Conservation (phyloP, 2,888 invertebrate species). For the Deilephila porcellus region DNA sequence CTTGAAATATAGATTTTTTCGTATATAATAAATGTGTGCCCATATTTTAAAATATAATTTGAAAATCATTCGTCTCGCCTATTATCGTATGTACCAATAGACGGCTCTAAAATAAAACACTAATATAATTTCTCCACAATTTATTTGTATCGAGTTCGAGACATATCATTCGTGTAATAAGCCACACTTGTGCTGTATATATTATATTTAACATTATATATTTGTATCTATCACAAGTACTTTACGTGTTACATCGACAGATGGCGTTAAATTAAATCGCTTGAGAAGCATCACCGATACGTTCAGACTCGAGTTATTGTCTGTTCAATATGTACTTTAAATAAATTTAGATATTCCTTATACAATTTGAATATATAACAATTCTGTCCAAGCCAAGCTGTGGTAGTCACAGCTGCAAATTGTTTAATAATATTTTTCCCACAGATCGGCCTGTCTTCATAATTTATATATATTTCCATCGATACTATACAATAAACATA, state of each 20-base stretch:
- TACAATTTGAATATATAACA: background rate
- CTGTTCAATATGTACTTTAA: background rate
- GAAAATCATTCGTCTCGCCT: too few species aligned
- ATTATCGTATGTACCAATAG: background rate
- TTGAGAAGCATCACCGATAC: background rate
- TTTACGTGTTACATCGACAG: background rate
- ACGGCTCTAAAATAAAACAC: background rate
- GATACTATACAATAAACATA: background rate
- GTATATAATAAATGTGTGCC: too few species aligned
- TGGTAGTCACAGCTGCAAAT: background rate
- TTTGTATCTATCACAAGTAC: background rate
- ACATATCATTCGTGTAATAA: slow-evolving; percentile 24
- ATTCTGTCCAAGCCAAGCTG: background rate
- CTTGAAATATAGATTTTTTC: too few species aligned
- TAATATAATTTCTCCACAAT: background rate
- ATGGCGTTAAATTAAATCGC: slow-evolving; percentile 3
- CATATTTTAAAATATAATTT: too few species aligned
- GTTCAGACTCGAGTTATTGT: background rate
- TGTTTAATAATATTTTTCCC: background rate
- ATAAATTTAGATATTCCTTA: background rate
- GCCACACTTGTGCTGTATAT: slow-evolving; percentile 27
- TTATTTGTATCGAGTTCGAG: slow-evolving; percentile 12
- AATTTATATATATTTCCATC: background rate
- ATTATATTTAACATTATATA: background rate
- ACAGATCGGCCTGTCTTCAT: background rate